A percentile compares a stretch with the other conserved stretches of the same genome.
phyloP scores from a whole-genome alignment of 2,888 invertebrate genomes.

The Melieria crassipennis region DNA sequence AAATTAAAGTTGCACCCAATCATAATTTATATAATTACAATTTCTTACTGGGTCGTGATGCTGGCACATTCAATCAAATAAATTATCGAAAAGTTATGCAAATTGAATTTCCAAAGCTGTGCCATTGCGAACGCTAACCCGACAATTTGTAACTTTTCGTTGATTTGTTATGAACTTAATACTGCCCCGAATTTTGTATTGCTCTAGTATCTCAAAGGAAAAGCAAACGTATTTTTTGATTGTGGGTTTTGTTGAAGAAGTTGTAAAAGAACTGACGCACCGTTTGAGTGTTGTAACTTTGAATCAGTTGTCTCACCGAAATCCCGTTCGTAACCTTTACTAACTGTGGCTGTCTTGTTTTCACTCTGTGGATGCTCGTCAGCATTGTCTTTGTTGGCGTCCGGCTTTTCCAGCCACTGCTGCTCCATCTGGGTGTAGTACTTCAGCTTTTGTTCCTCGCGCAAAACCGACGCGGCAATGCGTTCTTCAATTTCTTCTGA shows the following conservation, averaged over 20 bases:
- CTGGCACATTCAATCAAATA: too few species aligned
- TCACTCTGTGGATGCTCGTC: slow-evolving; percentile 36
- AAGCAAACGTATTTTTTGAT: background rate
- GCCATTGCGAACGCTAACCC: too few species aligned
- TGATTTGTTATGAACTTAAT: background rate
- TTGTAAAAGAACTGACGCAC: slow-evolving; percentile 53
- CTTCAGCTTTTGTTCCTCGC: slow-evolving; percentile 63
- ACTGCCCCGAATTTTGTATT: too few species aligned
- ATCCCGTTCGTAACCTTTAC: slow-evolving; percentile 54
- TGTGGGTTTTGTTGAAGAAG: slow-evolving; percentile 5
- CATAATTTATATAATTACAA: too few species aligned
- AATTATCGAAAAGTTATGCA: too few species aligned
- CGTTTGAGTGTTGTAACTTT: slow-evolving; percentile 59
- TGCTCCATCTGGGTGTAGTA: slow-evolving; percentile 50
- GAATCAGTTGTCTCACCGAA: slow-evolving; percentile 59
- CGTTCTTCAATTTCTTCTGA: slow-evolving; percentile 79
- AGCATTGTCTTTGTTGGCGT: slow-evolving; percentile 32
- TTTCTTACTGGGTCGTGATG: too few species aligned
- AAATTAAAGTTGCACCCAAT: too few species aligned
- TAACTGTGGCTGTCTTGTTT: slow-evolving; percentile 33
- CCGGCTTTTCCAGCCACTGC: slow-evolving; percentile 40
- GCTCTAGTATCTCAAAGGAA: background rate
- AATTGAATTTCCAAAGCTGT: too few species aligned
- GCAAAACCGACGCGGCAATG: slow-evolving; percentile 73
- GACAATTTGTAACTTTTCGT: background rate